Conservation (phyloP, 92 coral and sea anemone species). For the Epizoanthus stellaris region DNA sequence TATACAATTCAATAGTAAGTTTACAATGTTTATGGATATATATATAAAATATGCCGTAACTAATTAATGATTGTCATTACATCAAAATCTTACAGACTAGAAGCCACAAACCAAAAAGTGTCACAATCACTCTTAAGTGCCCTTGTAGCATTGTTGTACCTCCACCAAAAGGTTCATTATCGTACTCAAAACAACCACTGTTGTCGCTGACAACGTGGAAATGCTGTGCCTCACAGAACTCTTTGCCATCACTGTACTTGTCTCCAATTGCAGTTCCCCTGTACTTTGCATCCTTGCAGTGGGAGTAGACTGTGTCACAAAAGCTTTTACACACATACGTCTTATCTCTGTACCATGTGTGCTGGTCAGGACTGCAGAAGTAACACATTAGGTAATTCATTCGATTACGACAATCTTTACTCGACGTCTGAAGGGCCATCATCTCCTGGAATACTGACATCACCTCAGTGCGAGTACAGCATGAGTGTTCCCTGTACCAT, state of each 20-base stretch:
- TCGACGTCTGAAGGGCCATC: constrained; percentile 74
- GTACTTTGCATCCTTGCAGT: constrained; percentile 84
- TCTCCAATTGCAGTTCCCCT: constrained; percentile 65
- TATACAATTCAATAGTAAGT: no score
- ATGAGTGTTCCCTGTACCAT: constrained; percentile 91
- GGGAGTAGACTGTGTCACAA: constrained; percentile 71
- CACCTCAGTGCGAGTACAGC: constrained; percentile 95
- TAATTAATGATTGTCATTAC: constrained; percentile 14
- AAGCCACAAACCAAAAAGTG: background rate
- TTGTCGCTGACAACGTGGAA: constrained; percentile 66
- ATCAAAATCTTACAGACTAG: background rate
- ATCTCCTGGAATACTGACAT: constrained; percentile 85
- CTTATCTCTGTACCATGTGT: constrained; percentile 70
- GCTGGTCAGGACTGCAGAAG: constrained; percentile 94
- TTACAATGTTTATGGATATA: background rate
- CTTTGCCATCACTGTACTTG: constrained; percentile 67
- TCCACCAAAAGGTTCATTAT: constrained; percentile 60
- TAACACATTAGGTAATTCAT: constrained; percentile 96
- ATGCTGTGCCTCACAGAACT: constrained; percentile 87
- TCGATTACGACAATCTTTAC: constrained; percentile 77
- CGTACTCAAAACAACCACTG: constrained; percentile 76
- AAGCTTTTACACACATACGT: constrained; percentile 72
- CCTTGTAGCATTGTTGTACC: constrained; percentile 29
- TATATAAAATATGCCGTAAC: no score
- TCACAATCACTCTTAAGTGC: background rate